Percentiles rank a stretch among this genome's conserved stretches.
phyloP scores from a whole-genome alignment of 2,888 invertebrate species.

The Chaetogeoica ovagalla region DNA sequence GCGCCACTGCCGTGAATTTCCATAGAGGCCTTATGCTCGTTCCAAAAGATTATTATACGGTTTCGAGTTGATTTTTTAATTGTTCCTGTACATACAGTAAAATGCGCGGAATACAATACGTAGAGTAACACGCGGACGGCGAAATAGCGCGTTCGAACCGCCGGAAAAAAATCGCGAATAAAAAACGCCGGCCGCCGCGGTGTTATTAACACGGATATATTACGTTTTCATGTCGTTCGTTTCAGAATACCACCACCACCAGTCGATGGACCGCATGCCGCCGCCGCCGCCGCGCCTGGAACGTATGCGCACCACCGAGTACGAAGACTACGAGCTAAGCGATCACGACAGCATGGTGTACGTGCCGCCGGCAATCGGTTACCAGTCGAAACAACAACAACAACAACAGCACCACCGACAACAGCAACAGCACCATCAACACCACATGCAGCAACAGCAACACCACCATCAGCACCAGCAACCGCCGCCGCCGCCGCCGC shows the following conservation, averaged over 20 bases:
- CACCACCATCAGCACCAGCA: neutral
- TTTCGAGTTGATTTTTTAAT: too few species aligned
- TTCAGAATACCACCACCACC: conserved; percentile 26
- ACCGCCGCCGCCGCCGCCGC: neutral
- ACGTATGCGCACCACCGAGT: conserved; percentile 54
- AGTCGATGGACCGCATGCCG: conserved; percentile 50
- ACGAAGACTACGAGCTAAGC: conserved; percentile 54
- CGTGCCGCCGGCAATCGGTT: conserved; percentile 40
- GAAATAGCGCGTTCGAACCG: too few species aligned
- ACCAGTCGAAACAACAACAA: conserved; percentile 26
- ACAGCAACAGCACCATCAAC: neutral
- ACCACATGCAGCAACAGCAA: neutral
- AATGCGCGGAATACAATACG: too few species aligned
- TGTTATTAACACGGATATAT: too few species aligned
- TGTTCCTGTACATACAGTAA: too few species aligned
- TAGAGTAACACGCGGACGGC: too few species aligned
- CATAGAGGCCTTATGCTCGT: too few species aligned
- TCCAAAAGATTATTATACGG: too few species aligned
- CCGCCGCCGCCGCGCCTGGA: conserved; percentile 54
- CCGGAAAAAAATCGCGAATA: too few species aligned
- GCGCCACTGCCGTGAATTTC: too few species aligned
- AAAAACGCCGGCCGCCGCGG: too few species aligned
- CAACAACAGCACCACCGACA: neutral
- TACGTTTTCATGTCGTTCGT: neutral
- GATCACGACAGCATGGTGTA: conserved; percentile 54